phyloP scores from a whole-genome alignment of 2,113 vertebrate genomes.

The Chloebia gouldiae region DNA sequence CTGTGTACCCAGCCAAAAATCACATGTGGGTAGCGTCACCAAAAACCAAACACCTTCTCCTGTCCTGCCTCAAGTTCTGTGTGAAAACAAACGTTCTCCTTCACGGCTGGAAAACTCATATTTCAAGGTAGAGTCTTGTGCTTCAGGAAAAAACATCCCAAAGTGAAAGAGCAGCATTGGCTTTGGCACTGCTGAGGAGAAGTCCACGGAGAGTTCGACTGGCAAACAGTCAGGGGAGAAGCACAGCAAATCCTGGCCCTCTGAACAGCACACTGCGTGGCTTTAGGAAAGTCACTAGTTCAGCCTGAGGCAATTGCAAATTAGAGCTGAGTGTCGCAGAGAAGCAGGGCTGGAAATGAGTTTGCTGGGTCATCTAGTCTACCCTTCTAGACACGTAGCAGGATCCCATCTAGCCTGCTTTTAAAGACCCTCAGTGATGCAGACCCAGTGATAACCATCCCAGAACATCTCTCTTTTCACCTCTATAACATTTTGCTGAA shows the following conservation, averaged over 20 bases:
- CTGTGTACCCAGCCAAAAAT: background rate
- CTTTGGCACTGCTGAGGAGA: background rate
- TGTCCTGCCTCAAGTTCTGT: background rate
- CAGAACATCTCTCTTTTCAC: background rate
- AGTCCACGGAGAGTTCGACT: background rate
- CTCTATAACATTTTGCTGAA: background rate
- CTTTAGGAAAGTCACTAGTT: background rate
- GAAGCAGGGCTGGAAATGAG: background rate
- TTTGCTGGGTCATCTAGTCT: background rate
- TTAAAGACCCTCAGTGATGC: background rate
- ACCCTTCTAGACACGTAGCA: accelerated
- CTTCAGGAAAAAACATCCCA: background rate
- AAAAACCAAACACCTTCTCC: conserved; percentile 46
- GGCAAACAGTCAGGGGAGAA: background rate
- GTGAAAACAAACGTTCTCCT: background rate
- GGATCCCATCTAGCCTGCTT: background rate
- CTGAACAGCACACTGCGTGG: background rate
- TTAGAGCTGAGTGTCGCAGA: background rate
- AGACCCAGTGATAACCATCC: background rate
- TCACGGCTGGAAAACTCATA: conserved; percentile 12
- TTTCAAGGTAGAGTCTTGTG: conserved; percentile 6
- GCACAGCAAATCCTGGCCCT: background rate
- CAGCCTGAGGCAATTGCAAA: background rate
- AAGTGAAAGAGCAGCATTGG: background rate
- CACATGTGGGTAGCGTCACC: background rate